phyloP scores from a whole-genome alignment of 1,140 invertebrate species.

The Eumeta japonica region DNA sequence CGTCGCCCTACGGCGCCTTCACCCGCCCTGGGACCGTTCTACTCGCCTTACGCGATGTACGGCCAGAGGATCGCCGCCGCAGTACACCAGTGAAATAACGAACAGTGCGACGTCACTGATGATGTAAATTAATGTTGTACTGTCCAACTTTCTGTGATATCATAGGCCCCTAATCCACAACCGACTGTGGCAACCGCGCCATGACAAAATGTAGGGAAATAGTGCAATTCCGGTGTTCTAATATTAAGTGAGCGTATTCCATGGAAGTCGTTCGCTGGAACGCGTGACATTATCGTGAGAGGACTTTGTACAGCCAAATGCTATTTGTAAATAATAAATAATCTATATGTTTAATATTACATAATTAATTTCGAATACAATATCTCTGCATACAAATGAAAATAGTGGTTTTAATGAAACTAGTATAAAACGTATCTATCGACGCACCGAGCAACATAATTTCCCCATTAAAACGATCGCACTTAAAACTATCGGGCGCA shows the following conservation, averaged over 20 bases:
- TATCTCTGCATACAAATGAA: slow-evolving; percentile 48
- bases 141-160: slow-evolving; percentile 62
- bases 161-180: slow-evolving; percentile 50
- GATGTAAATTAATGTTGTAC: slow-evolving; percentile 36
- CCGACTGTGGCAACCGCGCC: slow-evolving; percentile 32
- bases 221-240: slow-evolving; percentile 42
- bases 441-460: too few relatives aligned
- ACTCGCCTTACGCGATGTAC: slow-evolving; percentile 90
- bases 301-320: slow-evolving; percentile 51
- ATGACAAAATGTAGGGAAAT: slow-evolving; percentile 52
- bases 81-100: slow-evolving; percentile 71
- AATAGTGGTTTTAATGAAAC: too few relatives aligned
- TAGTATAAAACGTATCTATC: too few relatives aligned
- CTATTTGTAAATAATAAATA: slow-evolving; percentile 52
- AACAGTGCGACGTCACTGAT: slow-evolving; percentile 29
- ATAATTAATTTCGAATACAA: slow-evolving; percentile 53
- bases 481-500: too few relatives aligned
- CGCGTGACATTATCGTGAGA: too few relatives aligned
- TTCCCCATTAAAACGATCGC: too few relatives aligned
- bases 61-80: slow-evolving; percentile 85
- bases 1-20: slow-evolving; percentile 73
- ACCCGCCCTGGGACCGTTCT: slow-evolving; percentile 78
- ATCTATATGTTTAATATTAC: slow-evolving; percentile 50
- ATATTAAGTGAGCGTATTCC: not conserved
- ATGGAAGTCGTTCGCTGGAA: too few relatives aligned